Evolutionary conservation across 2,113 vertebrate genomes (phyloP), one percentile per base, ranked within the genome.

Genomic region (Amblyopsis rosae): DNA sequence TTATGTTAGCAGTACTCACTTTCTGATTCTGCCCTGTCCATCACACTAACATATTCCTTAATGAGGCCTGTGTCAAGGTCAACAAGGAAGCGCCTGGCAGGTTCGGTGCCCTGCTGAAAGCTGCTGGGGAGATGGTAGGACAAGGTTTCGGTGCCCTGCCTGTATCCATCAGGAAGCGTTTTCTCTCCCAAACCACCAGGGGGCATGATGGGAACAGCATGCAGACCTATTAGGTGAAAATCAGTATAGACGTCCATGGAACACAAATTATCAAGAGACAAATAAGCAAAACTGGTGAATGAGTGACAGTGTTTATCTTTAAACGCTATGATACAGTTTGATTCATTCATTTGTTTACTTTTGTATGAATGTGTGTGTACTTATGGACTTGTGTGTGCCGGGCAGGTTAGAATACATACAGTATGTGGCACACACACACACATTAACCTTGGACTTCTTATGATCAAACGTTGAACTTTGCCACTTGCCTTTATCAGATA

Each of bases 61-160:
- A 89, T 63, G 63, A 80, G 66, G n/a, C 83, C 84, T 0, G 85
- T 83, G 63, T 82, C 76, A 12, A 83, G 78, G 72, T 91, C 80
- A 6, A 87, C 80, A 0, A 90, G 17, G 58, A 90, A 67, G 11
- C 72, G 81, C 15, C 78, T 81, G 59, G 84, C 84, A 3, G 88
- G 83, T 72, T 92, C 87, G 0, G 81, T 92, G 6, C 87, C 90
- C 72, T 91, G 88, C 45, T 74, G 64, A 60, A 79, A 82, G 64
- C 50, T 53, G 35, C 59, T 50, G 15, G 69, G 63, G 61, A 75
- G 4, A 1, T 2, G 54, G 6, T 6, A 3, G 41, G 70, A 12
- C 0, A 11, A 35, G 12, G 50, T 35, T 48, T 65, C 59, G 0
- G 49, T 46, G 12, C 59, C 75, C 54, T 66, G 67, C 53, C 48